Percentiles rank a stretch among this genome's conserved stretches.
These are phyloP conservation scores for Netelia fuscicornis DNA, from an alignment of 2,888 invertebrate species.

Conservation along the genomic window DNA sequence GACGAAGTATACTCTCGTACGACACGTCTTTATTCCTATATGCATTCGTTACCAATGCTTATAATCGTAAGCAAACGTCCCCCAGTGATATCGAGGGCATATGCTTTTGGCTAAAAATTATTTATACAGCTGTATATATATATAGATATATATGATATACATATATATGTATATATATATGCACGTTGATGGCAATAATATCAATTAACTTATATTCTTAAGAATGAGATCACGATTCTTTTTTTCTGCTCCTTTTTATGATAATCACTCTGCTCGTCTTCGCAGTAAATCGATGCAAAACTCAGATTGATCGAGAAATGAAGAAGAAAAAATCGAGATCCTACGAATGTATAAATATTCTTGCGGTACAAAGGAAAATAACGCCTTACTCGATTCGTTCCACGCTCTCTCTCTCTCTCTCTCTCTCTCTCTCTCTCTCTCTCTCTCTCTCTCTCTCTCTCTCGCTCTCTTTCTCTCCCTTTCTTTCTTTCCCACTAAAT, in stretches of 20 bases:
- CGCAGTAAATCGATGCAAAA: conserved; percentile 49
- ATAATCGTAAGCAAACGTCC: conserved; percentile 39
- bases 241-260: conserved; percentile 17
- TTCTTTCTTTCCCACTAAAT: not conserved
- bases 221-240: conserved; percentile 62
- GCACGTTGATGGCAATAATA: conserved; percentile 66
- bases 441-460: conserved; percentile 43
- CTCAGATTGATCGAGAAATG: conserved; percentile 65
- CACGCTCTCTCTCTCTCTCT: conserved; percentile 36
- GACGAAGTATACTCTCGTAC: conserved; percentile 50
- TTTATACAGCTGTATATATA: conserved; percentile 63
- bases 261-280: conserved; percentile 1
- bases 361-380: conserved; percentile 64
- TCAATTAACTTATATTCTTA: conserved; percentile 64
- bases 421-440: conserved; percentile 39
- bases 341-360: conserved; percentile 60
- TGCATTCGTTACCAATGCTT: conserved; percentile 50
- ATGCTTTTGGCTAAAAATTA: conserved; percentile 63
- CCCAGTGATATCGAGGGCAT: conserved; percentile 25
- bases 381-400: conserved; percentile 68
- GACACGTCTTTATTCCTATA: conserved; percentile 41
- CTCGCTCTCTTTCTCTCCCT: conserved; percentile 44
- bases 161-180: conserved; percentile 53
- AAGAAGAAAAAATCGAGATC: conserved; percentile 73
- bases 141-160: conserved; percentile 8